Base-by-base conservation (phyloP, 2,797 vertebrate species). In the Phoeniculus purpureus region DNA sequence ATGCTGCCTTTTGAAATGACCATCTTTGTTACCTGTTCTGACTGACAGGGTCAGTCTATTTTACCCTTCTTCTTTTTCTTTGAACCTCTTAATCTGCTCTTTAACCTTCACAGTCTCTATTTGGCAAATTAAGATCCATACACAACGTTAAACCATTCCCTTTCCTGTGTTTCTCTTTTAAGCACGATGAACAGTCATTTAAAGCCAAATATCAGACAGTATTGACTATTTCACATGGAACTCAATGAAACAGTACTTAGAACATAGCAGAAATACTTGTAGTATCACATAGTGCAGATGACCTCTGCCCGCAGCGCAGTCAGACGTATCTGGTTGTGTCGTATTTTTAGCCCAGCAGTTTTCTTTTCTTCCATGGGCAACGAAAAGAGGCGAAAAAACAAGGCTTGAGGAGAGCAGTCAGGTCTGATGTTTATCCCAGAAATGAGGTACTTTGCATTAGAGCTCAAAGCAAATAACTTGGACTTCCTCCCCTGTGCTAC, bases 371-470 rank as follows among this genome's bases (percentile, higher is more conserved):
- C 82, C 16, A 4, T 66, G 47, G 17, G 58, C 68, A 78, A 68
- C 51, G 81, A n/a, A 45, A 31, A 66, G n/a, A 56, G 6, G 4
- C 11, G 17, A 61, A 40, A 18, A 7, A 55, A 22, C n/a, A 51
- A 81, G 56, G 29, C 43, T 66, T 65, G 52, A 87, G 74, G 51
- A 92, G 72, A 90, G n/a, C 22, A 91, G 60, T 81, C 71, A 72
- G 27, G 59, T 87, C 48, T 92, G 50, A 75, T 89, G 92, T 94
- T 87, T 87, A 31, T 92, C 78, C 31, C 6, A 50, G 61, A 89
- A 88, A 58, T 70, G 11, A 67, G 62, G 77, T 78, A 94, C 60
- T 43, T 81, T 34, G 52, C 75, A 32, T 65, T 51, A 73, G 31
- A 85, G 55, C 40, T 88, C 32, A 61, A 60, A 75, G 91, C 67